Base-by-base conservation (phyloP, 2,797 vertebrate species). In the Alcedo quadribrachys region DNA sequence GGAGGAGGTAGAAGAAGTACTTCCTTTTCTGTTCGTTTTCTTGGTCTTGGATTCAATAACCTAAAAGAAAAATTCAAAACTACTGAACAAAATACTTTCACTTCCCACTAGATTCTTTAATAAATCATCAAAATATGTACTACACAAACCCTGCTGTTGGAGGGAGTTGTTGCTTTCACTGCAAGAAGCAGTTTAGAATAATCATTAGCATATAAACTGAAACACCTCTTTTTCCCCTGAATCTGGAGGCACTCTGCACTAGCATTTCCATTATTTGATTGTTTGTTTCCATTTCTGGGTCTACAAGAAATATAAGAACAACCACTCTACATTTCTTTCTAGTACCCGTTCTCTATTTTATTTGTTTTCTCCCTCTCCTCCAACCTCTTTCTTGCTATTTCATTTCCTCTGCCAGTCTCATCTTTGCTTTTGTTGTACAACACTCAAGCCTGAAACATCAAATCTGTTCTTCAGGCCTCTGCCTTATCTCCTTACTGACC, bases 21-120 rank as follows among this genome's bases (percentile, higher is more conserved):
- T 99, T 92, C 99, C 99, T 96, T 99, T 99, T 48, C 99, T 98
- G 33, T 93, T 98, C 62, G 98, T 97, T 11, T 98, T 99, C 58
- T 98, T 98, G 1, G 98, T 98, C 97, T 99, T 99, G 12, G 98
- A 98, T 66, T 99, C 99, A 0, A 98, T 99, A 83, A 99, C 99
- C 99, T 98, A 67, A 25, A 86, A 62, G 54, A 69, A 57, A 85
- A 82, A 58, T 19, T 15, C 50, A 55, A 42, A 92, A 19, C 18
- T 12, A 8, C 30, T 60, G 30, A 70, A 84, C 8, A 27, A 32
- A 73, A 35, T 6, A 40, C 25, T 65, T 67, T 32, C 14, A 60
- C 48, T n/a, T 48, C 7, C 37, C n/a, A 32, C 9, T 11, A 3
- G 71, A 69, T 43, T 51, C 33, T 86, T 66, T 15, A 73, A 62